These are phyloP conservation scores for Cheiracanthium punctorium DNA, from an alignment of 2,888 invertebrate genomes.

Conservation along the genomic window DNA sequence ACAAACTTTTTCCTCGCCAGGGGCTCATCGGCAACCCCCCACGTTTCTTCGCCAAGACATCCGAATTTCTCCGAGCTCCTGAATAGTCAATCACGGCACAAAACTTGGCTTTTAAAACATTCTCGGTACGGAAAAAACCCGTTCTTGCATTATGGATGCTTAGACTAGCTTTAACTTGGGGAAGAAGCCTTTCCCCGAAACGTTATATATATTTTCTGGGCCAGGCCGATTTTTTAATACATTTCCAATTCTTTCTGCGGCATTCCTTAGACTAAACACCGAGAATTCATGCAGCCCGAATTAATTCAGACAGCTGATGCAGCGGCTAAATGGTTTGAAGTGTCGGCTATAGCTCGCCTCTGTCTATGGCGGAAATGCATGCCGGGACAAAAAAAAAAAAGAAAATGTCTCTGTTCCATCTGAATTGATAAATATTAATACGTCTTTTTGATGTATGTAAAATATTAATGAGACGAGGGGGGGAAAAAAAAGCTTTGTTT, in stretches of 20 bases:
- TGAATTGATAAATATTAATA: too few relatives aligned
- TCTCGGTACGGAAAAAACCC: constrained; percentile 28
- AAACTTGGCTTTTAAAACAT: constrained; percentile 60
- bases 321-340: too few relatives aligned
- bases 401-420: too few relatives aligned
- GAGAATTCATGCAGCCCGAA: constrained; percentile 17
- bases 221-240: constrained; percentile 38
- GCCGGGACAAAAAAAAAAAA: too few relatives aligned
- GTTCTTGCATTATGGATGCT: constrained; percentile 65
- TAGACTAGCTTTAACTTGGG: constrained; percentile 23
- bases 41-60: constrained; percentile 20
- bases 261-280: constrained; percentile 48
- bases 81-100: constrained; percentile 61
- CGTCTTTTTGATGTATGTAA: too few relatives aligned
- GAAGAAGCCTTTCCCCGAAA: not conserved
- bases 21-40: constrained; percentile 23
- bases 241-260: constrained; percentile 26
- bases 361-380: too few relatives aligned
- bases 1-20: not conserved
- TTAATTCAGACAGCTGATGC: constrained; percentile 45
- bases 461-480: too few relatives aligned
- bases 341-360: too few relatives aligned
- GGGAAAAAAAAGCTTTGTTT: too few relatives aligned
- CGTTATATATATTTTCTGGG: constrained; percentile 9
- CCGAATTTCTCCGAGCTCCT: constrained; percentile 30